Evolutionary conservation across 1,140 invertebrate genomes (phyloP).

Genomic region (Drosophila pectinifera): DNA sequence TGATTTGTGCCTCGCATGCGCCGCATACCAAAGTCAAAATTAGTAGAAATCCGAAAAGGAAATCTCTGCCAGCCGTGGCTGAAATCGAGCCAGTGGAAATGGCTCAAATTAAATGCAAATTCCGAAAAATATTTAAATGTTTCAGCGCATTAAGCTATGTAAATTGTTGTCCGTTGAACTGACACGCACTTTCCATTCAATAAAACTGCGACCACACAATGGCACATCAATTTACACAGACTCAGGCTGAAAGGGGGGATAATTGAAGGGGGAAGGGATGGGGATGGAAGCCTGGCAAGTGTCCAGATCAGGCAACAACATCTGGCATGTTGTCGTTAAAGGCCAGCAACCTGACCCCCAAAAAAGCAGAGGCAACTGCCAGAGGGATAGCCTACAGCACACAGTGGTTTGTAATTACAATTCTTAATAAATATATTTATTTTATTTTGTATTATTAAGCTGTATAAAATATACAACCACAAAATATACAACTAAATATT

Average conservation of each 20-base stretch:
- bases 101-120: slow-evolving; percentile 59
- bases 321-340: slow-evolving; percentile 72
- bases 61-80: slow-evolving; percentile 28
- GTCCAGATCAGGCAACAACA: slow-evolving; percentile 45
- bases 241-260: neutral
- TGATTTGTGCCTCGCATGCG: slow-evolving; percentile 57
- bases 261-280: slow-evolving; percentile 1
- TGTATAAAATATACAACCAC: too few relatives aligned
- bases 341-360: slow-evolving; percentile 37
- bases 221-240: slow-evolving; percentile 68
- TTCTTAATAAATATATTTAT: neutral
- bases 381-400: neutral
- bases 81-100: slow-evolving; percentile 48
- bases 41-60: slow-evolving; percentile 11
- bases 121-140: slow-evolving; percentile 54
- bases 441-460: too few relatives aligned
- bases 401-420: neutral
- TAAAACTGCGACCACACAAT: slow-evolving; percentile 70
- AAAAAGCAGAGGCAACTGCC: slow-evolving; percentile 16
- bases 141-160: slow-evolving; percentile 71
- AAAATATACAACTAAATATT: too few relatives aligned
- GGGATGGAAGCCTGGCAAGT: slow-evolving; percentile 24
- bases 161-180: slow-evolving; percentile 54
- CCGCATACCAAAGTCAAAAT: slow-evolving; percentile 41
- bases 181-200: slow-evolving; percentile 76